Evolutionary conservation across 2,113 vertebrate genomes (phyloP), one percentile per base, ranked within the genome.

Genomic region (Lepisosteus oculatus): DNA sequence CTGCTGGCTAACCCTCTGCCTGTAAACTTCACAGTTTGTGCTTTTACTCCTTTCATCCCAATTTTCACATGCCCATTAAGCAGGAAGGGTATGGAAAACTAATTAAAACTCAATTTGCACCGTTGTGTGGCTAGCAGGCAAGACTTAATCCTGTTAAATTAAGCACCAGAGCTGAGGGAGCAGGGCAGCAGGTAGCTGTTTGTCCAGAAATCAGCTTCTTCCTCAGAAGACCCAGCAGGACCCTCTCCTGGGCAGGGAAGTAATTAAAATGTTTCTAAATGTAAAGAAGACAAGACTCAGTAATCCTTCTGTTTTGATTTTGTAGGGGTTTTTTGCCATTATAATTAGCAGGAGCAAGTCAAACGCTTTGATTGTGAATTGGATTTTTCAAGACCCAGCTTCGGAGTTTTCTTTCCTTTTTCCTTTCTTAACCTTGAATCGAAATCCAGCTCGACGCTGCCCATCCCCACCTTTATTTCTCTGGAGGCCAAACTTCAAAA

Each of bases 101-200:
- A 75, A 75, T 75, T 75, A 75, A 75, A 71, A 67, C 63, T 17
- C 65, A 70, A 71, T 75, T 75, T 75, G 11, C 43, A 54, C 59
- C 61, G 45, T 42, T 42, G 47, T 11, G 3, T 43, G 41, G 65
- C 55, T 42, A 12, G 9, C 43, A 65, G 65, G 66, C 51, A 47
- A 45, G 56, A 44, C 64, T 43, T 67, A 67, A 67, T 67, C 69
- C 59, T 55, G 47, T 43, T 55, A 67, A 68, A 44, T 66, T 61
- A 68, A 67, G 72, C 59, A 41, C 17, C 17, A 57, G 66, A 17
- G 42, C 44, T 73, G 12, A 44, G 57, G 44, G 65, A 68, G 3
- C 2, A 41, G 43, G 12, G 17, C 65, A 61, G 43, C 56, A 43
- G 45, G 65, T 41, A 5, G 44, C 57, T 59, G n/a, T 41, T 29